These are phyloP conservation scores for Callocephalon fimbriatum DNA, from an alignment of 2,113 vertebrate genomes.

Conservation along the genomic window DNA sequence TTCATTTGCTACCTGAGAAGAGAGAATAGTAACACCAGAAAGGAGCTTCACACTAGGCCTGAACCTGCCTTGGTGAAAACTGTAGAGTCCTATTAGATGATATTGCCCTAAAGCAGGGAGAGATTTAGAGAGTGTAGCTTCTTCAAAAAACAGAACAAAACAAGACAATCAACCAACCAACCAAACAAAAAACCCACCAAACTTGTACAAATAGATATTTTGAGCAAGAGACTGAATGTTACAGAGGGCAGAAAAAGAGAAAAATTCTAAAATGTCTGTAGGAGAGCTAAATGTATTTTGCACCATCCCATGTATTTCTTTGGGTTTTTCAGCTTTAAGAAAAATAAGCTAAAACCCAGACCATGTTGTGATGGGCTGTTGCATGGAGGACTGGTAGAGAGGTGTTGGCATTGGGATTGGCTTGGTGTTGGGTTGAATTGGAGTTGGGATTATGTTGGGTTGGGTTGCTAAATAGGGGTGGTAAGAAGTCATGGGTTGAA, in stretches of 20 bases:
- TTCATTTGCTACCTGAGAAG: background rate
- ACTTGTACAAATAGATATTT: background rate
- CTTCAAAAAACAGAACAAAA: background rate
- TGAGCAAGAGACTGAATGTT: background rate
- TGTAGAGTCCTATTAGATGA: accelerated
- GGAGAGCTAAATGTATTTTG: background rate
- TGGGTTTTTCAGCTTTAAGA: background rate
- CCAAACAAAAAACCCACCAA: background rate
- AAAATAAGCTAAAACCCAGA: background rate
- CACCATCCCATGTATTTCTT: background rate
- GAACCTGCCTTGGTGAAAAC: background rate
- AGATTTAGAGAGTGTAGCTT: background rate
- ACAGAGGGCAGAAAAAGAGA: background rate
- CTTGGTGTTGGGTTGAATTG: accelerated
- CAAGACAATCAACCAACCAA: background rate
- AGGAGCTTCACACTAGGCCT: accelerated
- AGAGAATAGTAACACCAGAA: background rate
- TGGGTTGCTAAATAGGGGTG: too few relatives aligned
- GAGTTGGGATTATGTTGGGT: too few relatives aligned
- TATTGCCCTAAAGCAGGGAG: background rate
- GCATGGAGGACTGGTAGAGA: accelerated
- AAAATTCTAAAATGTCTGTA: background rate
- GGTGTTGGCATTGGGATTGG: accelerated
- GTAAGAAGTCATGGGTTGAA: background rate
- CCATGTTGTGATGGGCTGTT: accelerated